These are phyloP conservation scores for Saguinus midas DNA, from an alignment of 2,113 vertebrate genomes.

Conservation along the genomic window DNA sequence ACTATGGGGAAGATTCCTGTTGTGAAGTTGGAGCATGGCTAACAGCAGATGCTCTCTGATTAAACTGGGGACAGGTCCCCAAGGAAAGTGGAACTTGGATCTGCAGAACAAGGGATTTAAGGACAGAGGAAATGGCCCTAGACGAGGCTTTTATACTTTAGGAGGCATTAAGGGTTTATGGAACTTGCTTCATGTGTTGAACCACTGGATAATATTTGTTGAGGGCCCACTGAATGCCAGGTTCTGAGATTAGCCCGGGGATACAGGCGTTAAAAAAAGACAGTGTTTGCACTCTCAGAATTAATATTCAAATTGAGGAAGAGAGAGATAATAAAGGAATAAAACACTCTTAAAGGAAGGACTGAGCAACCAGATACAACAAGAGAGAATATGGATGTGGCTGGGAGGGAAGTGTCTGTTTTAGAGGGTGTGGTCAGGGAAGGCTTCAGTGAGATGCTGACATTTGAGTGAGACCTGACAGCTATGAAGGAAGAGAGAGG, in stretches of 20 bases:
- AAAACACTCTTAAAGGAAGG: neutral
- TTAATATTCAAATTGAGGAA: neutral
- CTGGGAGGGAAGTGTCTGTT: neutral
- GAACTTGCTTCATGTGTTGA: neutral
- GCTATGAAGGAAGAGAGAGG: neutral
- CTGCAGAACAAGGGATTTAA: neutral
- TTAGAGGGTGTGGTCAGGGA: neutral
- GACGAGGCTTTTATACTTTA: neutral
- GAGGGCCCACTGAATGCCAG: neutral
- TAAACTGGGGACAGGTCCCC: constrained; percentile 18
- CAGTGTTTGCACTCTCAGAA: neutral
- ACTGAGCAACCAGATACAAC: neutral
- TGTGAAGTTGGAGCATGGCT: constrained; percentile 39
- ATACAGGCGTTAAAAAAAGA: neutral
- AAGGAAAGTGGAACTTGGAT: neutral
- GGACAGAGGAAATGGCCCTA: neutral
- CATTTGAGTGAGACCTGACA: neutral
- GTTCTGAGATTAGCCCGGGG: neutral
- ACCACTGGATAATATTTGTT: neutral
- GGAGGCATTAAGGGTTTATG: neutral
- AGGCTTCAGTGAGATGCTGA: neutral
- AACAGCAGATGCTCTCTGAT: constrained; percentile 58
- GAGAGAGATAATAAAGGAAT: neutral
- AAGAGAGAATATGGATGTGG: neutral
- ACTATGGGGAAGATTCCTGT: neutral